Conservation (phyloP, 2,797 vertebrate genomes). For the Peromyscus attwateri region DNA sequence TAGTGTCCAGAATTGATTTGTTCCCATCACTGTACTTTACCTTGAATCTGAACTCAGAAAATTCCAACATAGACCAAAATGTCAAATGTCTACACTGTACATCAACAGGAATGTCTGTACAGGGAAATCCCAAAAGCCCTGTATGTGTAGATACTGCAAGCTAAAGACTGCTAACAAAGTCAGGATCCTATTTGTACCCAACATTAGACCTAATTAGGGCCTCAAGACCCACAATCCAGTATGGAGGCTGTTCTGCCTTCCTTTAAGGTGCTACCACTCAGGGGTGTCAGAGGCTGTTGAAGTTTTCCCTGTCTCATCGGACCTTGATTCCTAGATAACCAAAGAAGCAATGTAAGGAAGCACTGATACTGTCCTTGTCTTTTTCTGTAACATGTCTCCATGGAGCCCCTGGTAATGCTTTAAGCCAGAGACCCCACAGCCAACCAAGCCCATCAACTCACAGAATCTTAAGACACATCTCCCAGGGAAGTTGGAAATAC, state of each 20-base stretch:
- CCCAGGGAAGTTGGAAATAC: background rate
- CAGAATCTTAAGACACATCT: background rate
- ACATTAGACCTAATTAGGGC: background rate
- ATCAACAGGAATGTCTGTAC: background rate
- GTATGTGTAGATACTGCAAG: background rate
- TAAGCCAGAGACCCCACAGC: background rate
- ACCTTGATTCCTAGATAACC: background rate
- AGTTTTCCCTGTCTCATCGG: background rate
- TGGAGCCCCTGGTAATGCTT: background rate
- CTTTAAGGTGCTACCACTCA: too few relatives aligned
- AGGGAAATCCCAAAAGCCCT: background rate
- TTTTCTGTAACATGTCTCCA: background rate
- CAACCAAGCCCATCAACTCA: background rate
- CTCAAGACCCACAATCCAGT: background rate
- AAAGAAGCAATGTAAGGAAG: background rate
- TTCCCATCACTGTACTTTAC: background rate
- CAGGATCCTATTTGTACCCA: background rate
- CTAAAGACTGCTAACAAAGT: background rate
- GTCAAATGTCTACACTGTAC: background rate
- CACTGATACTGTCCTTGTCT: background rate
- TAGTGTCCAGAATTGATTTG: background rate
- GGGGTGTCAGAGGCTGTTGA: background rate
- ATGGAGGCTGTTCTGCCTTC: background rate
- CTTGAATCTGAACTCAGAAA: slow-evolving; percentile 16
- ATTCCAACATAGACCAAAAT: background rate